These are phyloP conservation scores for Glaucopsyche alexis DNA, from an alignment of 2,888 invertebrate species.

Conservation along the genomic window DNA sequence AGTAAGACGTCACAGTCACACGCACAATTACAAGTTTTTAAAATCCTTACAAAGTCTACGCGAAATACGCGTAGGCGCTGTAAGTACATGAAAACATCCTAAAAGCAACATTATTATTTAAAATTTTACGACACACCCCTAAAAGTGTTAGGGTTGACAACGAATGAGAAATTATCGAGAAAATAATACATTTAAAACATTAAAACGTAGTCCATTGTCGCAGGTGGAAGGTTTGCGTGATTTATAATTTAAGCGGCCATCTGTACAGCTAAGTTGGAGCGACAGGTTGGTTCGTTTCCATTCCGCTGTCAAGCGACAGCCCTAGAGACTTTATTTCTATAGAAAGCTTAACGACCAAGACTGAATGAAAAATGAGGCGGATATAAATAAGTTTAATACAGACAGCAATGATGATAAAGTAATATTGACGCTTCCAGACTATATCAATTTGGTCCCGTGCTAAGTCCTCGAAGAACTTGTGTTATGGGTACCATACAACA, in stretches of 20 bases:
- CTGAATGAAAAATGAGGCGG: constrained; percentile 17
- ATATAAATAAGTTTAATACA: constrained; percentile 13
- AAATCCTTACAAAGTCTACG: no score
- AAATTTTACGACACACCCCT: background rate
- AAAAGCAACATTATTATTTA: constrained; percentile 5
- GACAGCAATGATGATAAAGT: background rate
- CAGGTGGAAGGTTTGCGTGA: constrained; percentile 62
- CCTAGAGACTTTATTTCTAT: constrained; percentile 23
- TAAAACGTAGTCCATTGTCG: constrained; percentile 48
- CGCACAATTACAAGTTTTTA: no score
- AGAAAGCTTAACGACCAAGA: constrained; percentile 17
- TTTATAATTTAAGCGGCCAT: constrained; percentile 63
- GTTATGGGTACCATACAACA: no score
- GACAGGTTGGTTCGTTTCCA: constrained; percentile 29
- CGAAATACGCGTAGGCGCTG: no score
- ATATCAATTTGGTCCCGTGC: no score
- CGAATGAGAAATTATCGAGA: constrained; percentile 18
- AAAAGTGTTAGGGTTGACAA: constrained; percentile 18
- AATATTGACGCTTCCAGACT: no score
- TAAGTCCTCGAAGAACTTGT: no score
- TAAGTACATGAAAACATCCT: background rate
- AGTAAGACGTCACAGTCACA: no score
- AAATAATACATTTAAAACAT: constrained; percentile 21
- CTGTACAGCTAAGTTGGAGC: constrained; percentile 42
- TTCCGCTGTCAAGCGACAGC: constrained; percentile 14